Evolutionary conservation across 2,113 vertebrate species (phyloP).

Genomic region (Mesembrinibis cayennensis): DNA sequence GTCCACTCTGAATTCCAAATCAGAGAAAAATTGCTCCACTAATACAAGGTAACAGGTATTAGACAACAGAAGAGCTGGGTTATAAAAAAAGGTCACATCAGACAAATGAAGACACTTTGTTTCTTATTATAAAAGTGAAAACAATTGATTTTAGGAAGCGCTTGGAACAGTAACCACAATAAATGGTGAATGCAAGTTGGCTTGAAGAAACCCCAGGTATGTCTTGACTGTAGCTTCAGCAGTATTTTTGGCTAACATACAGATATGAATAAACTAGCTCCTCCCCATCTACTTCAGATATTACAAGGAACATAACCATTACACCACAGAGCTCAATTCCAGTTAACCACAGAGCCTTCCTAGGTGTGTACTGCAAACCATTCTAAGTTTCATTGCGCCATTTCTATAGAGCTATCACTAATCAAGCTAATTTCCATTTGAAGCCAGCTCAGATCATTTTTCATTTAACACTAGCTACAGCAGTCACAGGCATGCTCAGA

Average conservation of each 20-base stretch:
- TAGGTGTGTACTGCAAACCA: not conserved
- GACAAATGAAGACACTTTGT: not conserved
- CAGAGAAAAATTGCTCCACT: not conserved
- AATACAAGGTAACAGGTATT: not conserved
- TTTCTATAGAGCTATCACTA: not conserved
- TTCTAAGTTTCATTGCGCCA: not conserved
- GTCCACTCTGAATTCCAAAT: not conserved
- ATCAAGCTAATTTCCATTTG: not conserved
- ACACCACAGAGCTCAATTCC: not conserved
- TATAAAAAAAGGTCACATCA: not conserved
- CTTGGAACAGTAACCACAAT: not conserved
- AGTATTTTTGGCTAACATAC: not conserved
- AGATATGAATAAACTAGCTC: not conserved
- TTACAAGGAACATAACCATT: slow-evolving; percentile 8
- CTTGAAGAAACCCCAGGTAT: not conserved
- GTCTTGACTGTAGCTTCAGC: not conserved
- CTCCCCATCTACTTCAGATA: slow-evolving; percentile 19
- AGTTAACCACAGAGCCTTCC: slow-evolving; percentile 17
- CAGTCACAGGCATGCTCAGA: not conserved
- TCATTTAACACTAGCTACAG: not conserved
- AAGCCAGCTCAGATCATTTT: not conserved
- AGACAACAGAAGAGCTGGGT: not conserved
- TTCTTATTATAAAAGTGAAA: not conserved
- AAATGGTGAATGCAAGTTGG: not conserved
- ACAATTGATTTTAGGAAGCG: not conserved